Conservation (phyloP, 2,113 vertebrate species). For the Nycticryphes semicollaris region DNA sequence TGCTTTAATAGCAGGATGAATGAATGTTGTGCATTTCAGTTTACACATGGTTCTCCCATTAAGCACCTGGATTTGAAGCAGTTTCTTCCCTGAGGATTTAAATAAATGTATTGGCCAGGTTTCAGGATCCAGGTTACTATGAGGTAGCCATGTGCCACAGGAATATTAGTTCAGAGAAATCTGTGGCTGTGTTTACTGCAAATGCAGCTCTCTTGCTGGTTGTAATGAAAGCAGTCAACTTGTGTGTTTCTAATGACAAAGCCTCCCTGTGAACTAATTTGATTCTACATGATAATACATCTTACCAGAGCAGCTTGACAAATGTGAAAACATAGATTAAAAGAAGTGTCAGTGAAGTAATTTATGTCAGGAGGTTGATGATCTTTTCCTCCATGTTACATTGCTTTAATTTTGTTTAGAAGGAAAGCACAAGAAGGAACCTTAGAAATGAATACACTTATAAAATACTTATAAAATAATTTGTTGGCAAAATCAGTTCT, state of each 20-base stretch:
- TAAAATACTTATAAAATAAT: not conserved
- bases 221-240: constrained; percentile 70
- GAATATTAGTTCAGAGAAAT: constrained; percentile 72
- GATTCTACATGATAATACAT: constrained; percentile 45
- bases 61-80: constrained; percentile 70
- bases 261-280: constrained; percentile 74
- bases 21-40: constrained; percentile 46
- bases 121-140: constrained; percentile 59
- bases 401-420: not conserved
- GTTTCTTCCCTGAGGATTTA: constrained; percentile 67
- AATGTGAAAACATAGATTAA: constrained; percentile 58
- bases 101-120: constrained; percentile 62
- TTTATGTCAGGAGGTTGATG: not conserved
- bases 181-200: constrained; percentile 38
- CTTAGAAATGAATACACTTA: not conserved
- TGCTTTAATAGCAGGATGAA: constrained; percentile 59
- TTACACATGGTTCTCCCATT: constrained; percentile 65
- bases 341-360: constrained; percentile 45
- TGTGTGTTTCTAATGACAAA: constrained; percentile 77
- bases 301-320: constrained; percentile 59
- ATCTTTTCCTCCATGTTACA: not conserved
- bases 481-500: not conserved
- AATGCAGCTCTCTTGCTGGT: constrained; percentile 60
- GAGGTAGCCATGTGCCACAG: constrained; percentile 44
- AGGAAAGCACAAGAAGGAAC: not conserved